These are phyloP conservation scores for Merops nubicus DNA, from an alignment of 2,113 vertebrate genomes.

Conservation along the genomic window DNA sequence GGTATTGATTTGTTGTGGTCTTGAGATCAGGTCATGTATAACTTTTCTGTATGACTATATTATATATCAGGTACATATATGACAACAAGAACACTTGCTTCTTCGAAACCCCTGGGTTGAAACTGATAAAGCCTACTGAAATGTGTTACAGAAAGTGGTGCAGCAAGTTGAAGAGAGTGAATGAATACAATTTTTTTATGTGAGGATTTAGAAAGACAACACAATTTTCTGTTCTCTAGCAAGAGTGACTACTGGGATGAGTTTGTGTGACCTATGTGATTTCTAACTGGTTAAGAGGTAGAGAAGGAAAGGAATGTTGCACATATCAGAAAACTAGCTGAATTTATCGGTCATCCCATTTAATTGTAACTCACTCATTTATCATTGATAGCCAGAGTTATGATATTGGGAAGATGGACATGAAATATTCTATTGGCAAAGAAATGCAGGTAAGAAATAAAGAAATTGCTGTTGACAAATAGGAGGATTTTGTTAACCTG, in stretches of 20 bases:
- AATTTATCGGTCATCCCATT: not conserved
- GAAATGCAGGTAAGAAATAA: constrained; percentile 82
- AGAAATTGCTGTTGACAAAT: not conserved
- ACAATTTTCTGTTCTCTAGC: not conserved
- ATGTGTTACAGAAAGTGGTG: not conserved
- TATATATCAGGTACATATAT: not conserved
- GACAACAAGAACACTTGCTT: not conserved
- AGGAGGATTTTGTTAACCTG: not conserved
- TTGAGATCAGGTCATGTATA: not conserved
- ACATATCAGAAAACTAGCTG: not conserved
- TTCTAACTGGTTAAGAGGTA: not conserved
- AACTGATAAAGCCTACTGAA: not conserved
- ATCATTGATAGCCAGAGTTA: constrained; percentile 86
- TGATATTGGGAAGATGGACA: constrained; percentile 85
- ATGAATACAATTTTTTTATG: not conserved
- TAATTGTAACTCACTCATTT: constrained; percentile 23
- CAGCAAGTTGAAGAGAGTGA: not conserved
- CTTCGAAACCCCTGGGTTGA: not conserved
- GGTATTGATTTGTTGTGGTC: not conserved
- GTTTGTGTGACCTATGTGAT: not conserved
- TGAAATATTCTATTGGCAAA: constrained; percentile 71
- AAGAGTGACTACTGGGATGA: not conserved
- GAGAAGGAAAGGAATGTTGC: not conserved
- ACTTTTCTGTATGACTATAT: not conserved
- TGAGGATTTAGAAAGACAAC: not conserved